Percentiles rank a stretch among this genome's conserved stretches.
phyloP scores from a whole-genome alignment of 1,140 invertebrate genomes.

The Eupeodes corollae region DNA sequence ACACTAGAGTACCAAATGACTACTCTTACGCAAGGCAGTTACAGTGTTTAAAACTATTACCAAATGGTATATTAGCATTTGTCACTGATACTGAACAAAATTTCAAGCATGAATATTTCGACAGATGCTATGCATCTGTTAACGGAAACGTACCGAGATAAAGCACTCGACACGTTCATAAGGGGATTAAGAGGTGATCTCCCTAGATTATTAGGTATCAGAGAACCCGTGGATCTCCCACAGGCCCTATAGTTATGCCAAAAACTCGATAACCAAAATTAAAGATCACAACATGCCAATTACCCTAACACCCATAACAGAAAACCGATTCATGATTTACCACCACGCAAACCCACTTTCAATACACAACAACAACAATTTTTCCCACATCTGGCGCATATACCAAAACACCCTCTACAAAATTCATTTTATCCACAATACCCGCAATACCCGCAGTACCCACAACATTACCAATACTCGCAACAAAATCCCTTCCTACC shows the following conservation, averaged over 20 bases:
- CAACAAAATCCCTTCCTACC: no score
- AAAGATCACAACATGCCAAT: background rate
- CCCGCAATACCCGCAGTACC: no score
- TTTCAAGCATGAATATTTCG: background rate
- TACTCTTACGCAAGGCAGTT: background rate
- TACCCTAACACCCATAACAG: no score
- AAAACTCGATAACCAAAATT: constrained; percentile 1
- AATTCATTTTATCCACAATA: no score
- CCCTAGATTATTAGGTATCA: background rate
- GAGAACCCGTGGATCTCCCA: no score
- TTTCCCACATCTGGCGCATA: no score
- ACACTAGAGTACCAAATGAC: no score
- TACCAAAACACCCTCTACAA: no score
- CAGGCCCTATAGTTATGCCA: constrained; percentile 1
- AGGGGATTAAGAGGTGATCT: background rate
- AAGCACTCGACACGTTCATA: constrained; percentile 2
- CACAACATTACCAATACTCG: no score
- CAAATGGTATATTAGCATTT: constrained; percentile 2
- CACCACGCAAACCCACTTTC: no score
- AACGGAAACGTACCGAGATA: constrained; percentile 2
- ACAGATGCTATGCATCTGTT: background rate
- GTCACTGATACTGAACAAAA: constrained; percentile 1
- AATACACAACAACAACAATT: no score
- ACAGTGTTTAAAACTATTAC: background rate
- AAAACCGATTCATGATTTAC: no score